These are phyloP conservation scores for Epizoanthus stellaris DNA, from an alignment of 92 coral and sea anemone species.

Conservation along the genomic window DNA sequence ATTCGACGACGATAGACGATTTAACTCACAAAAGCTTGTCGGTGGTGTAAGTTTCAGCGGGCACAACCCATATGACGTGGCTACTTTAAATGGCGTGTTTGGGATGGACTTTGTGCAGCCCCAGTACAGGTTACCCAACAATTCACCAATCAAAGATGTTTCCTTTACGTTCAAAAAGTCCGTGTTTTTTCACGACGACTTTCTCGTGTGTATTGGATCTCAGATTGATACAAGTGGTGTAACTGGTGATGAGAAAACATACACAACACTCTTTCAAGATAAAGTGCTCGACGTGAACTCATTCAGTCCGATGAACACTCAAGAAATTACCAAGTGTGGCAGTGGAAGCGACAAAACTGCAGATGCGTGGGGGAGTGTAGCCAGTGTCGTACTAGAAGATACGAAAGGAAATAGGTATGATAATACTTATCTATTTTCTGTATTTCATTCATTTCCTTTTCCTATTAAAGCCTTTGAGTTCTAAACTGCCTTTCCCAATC, in stretches of 20 bases:
- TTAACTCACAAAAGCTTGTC: not conserved
- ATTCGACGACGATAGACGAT: not conserved
- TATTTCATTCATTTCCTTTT: too few relatives aligned
- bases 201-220: not conserved
- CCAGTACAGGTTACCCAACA: not conserved
- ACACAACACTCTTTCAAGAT: constrained; percentile 13
- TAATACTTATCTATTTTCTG: too few relatives aligned
- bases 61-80: too few relatives aligned
- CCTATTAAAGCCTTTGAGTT: too few relatives aligned
- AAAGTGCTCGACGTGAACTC: too few relatives aligned
- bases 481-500: too few relatives aligned
- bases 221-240: not conserved
- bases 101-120: constrained; percentile 28
- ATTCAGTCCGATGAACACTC: too few relatives aligned
- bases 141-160: not conserved
- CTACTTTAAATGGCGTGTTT: constrained; percentile 10
- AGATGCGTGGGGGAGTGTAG: too few relatives aligned
- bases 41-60: constrained; percentile 5
- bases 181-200: not conserved
- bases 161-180: constrained; percentile 7
- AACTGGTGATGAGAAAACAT: not conserved
- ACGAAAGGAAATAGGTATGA: too few relatives aligned
- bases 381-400: too few relatives aligned
- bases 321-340: too few relatives aligned
- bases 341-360: too few relatives aligned